phyloP scores from a whole-genome alignment of 2,113 vertebrate genomes.

The Ranitomeya variabilis region DNA sequence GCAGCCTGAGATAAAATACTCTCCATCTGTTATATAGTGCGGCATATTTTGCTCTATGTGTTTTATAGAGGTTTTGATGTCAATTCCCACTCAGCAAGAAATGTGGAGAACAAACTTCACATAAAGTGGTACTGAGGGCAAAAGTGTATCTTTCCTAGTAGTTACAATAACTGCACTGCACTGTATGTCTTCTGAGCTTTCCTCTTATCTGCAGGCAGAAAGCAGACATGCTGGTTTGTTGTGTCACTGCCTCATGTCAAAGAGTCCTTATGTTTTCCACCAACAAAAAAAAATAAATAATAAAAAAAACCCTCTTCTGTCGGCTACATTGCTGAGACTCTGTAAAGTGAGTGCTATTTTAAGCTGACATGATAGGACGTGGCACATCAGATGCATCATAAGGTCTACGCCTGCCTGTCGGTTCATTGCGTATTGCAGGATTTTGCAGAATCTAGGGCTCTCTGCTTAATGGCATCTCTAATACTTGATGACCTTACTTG shows the following conservation, averaged over 20 bases:
- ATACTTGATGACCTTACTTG: slow-evolving; percentile 44
- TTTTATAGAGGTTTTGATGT: background rate
- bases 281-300: background rate
- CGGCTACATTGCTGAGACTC: slow-evolving; percentile 33
- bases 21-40: background rate
- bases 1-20: too few relatives aligned
- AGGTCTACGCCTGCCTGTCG: slow-evolving; percentile 51
- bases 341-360: slow-evolving; percentile 54
- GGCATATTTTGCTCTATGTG: background rate
- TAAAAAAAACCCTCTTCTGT: slow-evolving; percentile 15
- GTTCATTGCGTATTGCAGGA: slow-evolving; percentile 48
- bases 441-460: slow-evolving; percentile 29
- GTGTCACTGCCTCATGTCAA: slow-evolving; percentile 35
- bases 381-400: slow-evolving; percentile 55
- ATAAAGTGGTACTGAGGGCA: background rate
- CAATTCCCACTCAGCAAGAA: background rate
- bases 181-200: background rate
- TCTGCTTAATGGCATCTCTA: slow-evolving; percentile 50
- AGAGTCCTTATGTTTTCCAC: slow-evolving; percentile 31
- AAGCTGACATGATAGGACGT: slow-evolving; percentile 56
- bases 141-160: background rate
- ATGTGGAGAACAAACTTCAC: background rate
- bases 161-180: background rate
- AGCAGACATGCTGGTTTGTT: background rate
- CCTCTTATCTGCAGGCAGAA: slow-evolving; percentile 13